A percentile compares a stretch with the other conserved stretches of the same genome.
These are phyloP conservation scores for Pangasius sanitwongsei DNA, from an alignment of 2,797 vertebrate genomes.

Conservation along the genomic window DNA sequence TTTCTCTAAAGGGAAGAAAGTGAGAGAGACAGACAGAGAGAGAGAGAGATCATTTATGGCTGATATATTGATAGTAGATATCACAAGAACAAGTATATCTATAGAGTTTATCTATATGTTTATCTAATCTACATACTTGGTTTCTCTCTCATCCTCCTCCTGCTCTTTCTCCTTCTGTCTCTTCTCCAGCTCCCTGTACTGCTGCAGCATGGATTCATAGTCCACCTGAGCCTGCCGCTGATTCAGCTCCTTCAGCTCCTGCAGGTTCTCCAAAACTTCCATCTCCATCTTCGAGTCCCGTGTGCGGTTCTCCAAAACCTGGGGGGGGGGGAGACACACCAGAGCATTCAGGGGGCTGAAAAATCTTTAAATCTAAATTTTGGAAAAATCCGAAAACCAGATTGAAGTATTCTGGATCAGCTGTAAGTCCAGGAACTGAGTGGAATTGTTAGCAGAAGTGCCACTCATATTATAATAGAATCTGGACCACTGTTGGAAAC, in stretches of 20 bases:
- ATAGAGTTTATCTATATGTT: not conserved
- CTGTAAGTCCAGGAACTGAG: not conserved
- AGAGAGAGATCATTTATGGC: not conserved
- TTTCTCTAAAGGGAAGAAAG: constrained; percentile 69
- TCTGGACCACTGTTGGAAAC: not conserved
- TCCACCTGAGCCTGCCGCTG: constrained; percentile 94
- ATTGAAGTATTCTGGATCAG: not conserved
- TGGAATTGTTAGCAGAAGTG: no score
- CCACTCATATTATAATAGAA: not conserved
- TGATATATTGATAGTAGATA: not conserved
- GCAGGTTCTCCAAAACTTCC: constrained; percentile 96
- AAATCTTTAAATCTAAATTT: not conserved
- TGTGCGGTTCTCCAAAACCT: constrained; percentile 96
- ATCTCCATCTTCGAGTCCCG: constrained; percentile 97
- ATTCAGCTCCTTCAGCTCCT: constrained; percentile 97
- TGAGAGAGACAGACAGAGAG: not conserved
- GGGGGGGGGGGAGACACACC: not conserved
- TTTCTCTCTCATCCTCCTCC: constrained; percentile 90
- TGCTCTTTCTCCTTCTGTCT: constrained; percentile 77
- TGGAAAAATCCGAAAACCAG: no score
- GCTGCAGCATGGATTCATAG: constrained; percentile 90
- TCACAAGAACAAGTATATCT: not conserved
- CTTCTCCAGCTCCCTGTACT: constrained; percentile 82
- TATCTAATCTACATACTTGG: constrained; percentile 75
- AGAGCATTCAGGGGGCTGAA: not conserved